Evolutionary conservation across 2,113 vertebrate species (phyloP), one percentile per base, ranked within the genome.

Genomic region (Platysteira castanea): DNA sequence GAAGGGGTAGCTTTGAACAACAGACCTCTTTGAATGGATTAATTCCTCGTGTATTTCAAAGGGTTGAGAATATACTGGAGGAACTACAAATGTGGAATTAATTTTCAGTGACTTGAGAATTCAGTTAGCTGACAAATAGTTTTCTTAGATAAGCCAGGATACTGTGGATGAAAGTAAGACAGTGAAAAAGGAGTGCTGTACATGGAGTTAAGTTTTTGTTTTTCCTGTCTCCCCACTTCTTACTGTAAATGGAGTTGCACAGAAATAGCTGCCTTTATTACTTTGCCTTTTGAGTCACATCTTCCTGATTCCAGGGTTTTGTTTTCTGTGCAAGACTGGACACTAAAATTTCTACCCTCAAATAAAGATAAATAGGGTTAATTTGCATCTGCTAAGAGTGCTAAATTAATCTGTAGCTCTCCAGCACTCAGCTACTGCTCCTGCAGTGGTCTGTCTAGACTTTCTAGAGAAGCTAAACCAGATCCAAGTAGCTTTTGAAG

Each of bases 11-110:
- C 88, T 94, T 96, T 96, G 91, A 96, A 94, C 73, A 90, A 73
- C 87, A 89, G 84, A 42, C 37, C 47, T 88, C 85, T 96, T 84
- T 90, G 95, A 94, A 63, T 94, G 87, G 95, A 93, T 96, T 96
- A 96, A 85, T 74, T 97, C 87, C 63, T 89, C 0, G 20, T 87
- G 57, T 84, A 79, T 96, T 96, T 97, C 94, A 93, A 90, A 96
- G 76, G 30, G 19, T 31, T 89, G 60, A 76, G 88, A 95, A 87
- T 87, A 82, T 75, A 79, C n/a, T 0, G 8, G 69, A 82, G 80
- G 92, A 95, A 84, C 44, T 76, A 79, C 52, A 87, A 87, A 84
- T 90, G 84, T 89, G 92, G 88, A 95, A 94, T 97, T 93, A 93
- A 84, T 95, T 96, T 93, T 79, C 80, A 92, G 83, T 75, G 92